Evolutionary conservation across 1,140 invertebrate genomes (phyloP).

Genomic region (Maniola jurtina): DNA sequence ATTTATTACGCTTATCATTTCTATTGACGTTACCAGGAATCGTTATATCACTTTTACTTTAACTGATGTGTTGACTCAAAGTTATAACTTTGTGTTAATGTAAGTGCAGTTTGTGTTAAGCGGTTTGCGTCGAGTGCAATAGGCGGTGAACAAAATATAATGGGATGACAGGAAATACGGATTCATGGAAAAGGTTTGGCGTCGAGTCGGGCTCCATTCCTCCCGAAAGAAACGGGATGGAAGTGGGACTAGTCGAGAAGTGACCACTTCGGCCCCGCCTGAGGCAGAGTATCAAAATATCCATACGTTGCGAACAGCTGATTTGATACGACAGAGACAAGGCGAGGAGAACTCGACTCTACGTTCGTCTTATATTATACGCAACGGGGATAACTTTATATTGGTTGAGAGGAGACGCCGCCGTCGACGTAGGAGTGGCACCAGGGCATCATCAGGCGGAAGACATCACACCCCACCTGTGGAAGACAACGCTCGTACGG

Average conservation of each 20-base stretch:
- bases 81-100: conserved; percentile 33
- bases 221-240: conserved; percentile 78
- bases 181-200: conserved; percentile 80
- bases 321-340: conserved; percentile 67
- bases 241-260: conserved; percentile 70
- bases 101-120: conserved; percentile 28
- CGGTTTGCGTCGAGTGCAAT: conserved; percentile 36
- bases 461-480: conserved; percentile 68
- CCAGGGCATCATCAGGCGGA: conserved; percentile 66
- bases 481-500: conserved; percentile 60
- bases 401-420: conserved; percentile 72
- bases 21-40: conserved; percentile 26
- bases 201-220: conserved; percentile 77
- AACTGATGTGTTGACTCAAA: conserved; percentile 31
- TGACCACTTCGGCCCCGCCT: conserved; percentile 56
- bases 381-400: conserved; percentile 76
- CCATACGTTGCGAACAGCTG: conserved; percentile 72
- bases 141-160: conserved; percentile 50
- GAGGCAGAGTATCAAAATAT: conserved; percentile 74
- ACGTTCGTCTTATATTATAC: conserved; percentile 74
- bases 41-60: conserved; percentile 11
- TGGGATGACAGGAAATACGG: conserved; percentile 75
- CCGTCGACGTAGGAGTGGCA: conserved; percentile 67
- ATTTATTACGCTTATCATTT: conserved; percentile 37
- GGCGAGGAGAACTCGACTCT: conserved; percentile 73